Base-by-base conservation (phyloP, 2,888 invertebrate genomes). In the Aelia acuminata region DNA sequence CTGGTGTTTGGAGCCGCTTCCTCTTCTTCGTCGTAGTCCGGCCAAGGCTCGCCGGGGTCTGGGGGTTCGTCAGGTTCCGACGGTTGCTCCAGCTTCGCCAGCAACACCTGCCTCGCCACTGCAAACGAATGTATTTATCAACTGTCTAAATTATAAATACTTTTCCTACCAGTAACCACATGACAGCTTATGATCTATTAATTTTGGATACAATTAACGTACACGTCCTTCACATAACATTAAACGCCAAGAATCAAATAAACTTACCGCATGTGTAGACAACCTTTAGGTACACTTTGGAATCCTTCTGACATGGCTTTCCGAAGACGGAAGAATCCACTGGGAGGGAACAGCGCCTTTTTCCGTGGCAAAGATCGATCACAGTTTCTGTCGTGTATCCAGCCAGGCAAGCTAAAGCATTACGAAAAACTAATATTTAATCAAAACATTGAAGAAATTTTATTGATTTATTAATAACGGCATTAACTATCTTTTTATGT, bases 361-460 rank as follows among this genome's bases (percentile, higher is more conserved):
- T 96, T 53, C 97, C 97, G 92, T 97, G 97, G 92, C 97, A 97
- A 91, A 95, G 94, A 91, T 96, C 94, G 96, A 98, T 97, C 88
- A 98, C 96, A 31, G 96, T 96, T 93, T 98, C 97, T 22, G 97
- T 96, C 11, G 97, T 97, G 92, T 96, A 96, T 91, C 96, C 96
- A 90, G 96, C 96, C 92, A 96, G 94, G 92, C 98, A 98, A 31
- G 97, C 98, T 98, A 93, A 49, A 93, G 93, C n/a, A 85, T 7
- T 80, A 75, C 8, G 3, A 18, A 75, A 11, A 93, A 93, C 7
- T 53, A n/a, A n/a, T 26, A n/a, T 20, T 22, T 53, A 53, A 53
- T 53, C 91, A 47, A 48, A 53, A 70, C 50, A 50, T 50, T 50
- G 4, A 5, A 3, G 20, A 50, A 20, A n/a, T 53, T 22, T 57